phyloP scores from a whole-genome alignment of 2,113 vertebrate genomes.

The Etheostoma cragini region DNA sequence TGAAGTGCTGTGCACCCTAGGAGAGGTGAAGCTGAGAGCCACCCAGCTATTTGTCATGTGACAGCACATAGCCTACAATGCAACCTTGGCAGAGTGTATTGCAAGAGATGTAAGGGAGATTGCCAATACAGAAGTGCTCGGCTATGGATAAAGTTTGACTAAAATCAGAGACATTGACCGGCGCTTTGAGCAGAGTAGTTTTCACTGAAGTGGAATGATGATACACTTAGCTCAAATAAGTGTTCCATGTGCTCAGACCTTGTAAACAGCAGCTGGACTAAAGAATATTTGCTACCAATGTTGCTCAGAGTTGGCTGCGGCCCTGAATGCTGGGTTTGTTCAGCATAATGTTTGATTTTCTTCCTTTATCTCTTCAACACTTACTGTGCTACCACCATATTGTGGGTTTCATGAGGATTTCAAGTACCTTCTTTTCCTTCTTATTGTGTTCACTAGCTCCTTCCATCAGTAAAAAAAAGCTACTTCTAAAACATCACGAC shows the following conservation, averaged over 20 bases:
- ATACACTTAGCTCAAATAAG: slow-evolving; percentile 39
- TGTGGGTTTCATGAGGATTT: background rate
- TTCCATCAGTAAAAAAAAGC: background rate
- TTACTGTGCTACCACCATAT: background rate
- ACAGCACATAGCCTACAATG: slow-evolving; percentile 59
- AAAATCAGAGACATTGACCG: slow-evolving; percentile 57
- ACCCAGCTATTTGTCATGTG: slow-evolving; percentile 34
- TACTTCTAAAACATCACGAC: background rate
- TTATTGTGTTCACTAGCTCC: background rate
- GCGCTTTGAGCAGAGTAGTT: slow-evolving; percentile 26
- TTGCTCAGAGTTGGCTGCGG: slow-evolving; percentile 3
- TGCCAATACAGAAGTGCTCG: slow-evolving; percentile 42
- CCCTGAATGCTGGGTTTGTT: background rate
- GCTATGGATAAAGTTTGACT: slow-evolving; percentile 58
- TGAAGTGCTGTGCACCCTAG: background rate
- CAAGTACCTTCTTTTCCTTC: background rate
- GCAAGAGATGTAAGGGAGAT: slow-evolving; percentile 58
- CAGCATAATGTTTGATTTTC: slow-evolving; percentile 19
- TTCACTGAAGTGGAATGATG: slow-evolving; percentile 58
- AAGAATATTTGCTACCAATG: slow-evolving; percentile 18
- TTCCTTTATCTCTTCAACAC: background rate
- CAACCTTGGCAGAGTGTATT: slow-evolving; percentile 68
- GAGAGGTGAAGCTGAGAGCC: slow-evolving; percentile 13
- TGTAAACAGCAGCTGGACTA: slow-evolving; percentile 41
- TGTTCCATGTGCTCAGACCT: slow-evolving; percentile 32